Percentiles rank a stretch among this genome's conserved stretches.
These are phyloP conservation scores for Cancer borealis DNA, from an alignment of 2,888 invertebrate species.

Conservation along the genomic window DNA sequence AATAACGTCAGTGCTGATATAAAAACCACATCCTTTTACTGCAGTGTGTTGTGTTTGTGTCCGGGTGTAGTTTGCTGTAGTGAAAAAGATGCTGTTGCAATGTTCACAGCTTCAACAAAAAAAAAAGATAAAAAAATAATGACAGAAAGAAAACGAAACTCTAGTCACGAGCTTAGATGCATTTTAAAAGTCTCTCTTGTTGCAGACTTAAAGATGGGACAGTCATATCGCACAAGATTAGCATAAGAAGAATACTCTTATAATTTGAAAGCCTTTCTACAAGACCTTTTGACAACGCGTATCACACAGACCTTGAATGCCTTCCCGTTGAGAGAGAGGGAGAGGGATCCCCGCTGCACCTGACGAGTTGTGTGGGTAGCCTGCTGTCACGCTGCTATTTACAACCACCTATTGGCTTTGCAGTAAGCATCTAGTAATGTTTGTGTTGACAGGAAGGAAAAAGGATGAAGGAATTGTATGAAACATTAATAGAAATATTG, in stretches of 20 bases:
- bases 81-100: neutral
- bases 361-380: slow-evolving; percentile 17
- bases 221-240: neutral
- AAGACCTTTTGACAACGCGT: neutral
- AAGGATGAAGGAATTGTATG: neutral
- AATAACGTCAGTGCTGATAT: neutral
- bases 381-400: slow-evolving; percentile 24
- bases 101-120: neutral
- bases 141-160: neutral
- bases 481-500: neutral
- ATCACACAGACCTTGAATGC: neutral
- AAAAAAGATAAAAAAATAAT: neutral
- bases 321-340: neutral
- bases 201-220: neutral
- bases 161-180: neutral
- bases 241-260: neutral
- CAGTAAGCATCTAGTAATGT: neutral
- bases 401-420: neutral
- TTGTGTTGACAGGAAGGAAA: neutral
- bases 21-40: neutral
- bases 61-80: neutral
- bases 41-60: neutral
- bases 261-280: neutral
- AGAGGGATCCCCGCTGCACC: neutral
- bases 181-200: neutral